Base-by-base conservation (phyloP, 2,888 invertebrate genomes). In the Caenorhabditis sp. region DNA sequence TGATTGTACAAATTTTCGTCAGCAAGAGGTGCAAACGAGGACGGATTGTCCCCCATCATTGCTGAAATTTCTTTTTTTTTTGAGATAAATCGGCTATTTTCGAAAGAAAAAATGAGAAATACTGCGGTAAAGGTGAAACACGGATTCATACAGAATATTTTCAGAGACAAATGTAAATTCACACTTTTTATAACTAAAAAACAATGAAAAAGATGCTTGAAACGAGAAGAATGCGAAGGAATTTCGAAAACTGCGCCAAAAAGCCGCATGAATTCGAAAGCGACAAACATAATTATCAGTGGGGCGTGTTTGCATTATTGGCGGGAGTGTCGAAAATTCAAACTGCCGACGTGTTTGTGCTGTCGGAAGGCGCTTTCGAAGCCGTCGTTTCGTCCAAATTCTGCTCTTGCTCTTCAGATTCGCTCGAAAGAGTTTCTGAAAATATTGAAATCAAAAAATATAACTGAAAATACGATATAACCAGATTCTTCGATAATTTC, bases 241-340 rank as follows among this genome's bases (percentile, higher is more conserved):
- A n/a, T 68, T 68, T 68, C 68, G 68, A 63, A 72, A 72, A 43
- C 41, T 43, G 43, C 50, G 58, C 63, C 45, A 63, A 71, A 56
- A 70, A 43, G n/a, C n/a, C n/a, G n/a, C n/a, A n/a, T 24, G 2
- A 24, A 35, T 41, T 63, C 48, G 35, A 61, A 52, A 17, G 24
- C 17, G 45, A 37, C n/a, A n/a, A 24, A 20, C 37, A 11, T 7
- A 43, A 35, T 71, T 61, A 2, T 59, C 62, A 48, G 30, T 61
- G 61, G 70, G 55, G 59, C 70, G 58, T 59, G 11, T 13, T 50
- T 68, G 22, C 48, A 15, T 8, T 11, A 6, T 26, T 32, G 43
- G 58, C 68, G 68, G 58, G 58, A 59, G 43, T 11, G 2, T 2
- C n/a, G 4, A 32, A 9, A 9, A 32, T 52, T 68, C 43, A 59